Base-by-base conservation (phyloP, 2,113 vertebrate species). In the Lophochroa leadbeateri region DNA sequence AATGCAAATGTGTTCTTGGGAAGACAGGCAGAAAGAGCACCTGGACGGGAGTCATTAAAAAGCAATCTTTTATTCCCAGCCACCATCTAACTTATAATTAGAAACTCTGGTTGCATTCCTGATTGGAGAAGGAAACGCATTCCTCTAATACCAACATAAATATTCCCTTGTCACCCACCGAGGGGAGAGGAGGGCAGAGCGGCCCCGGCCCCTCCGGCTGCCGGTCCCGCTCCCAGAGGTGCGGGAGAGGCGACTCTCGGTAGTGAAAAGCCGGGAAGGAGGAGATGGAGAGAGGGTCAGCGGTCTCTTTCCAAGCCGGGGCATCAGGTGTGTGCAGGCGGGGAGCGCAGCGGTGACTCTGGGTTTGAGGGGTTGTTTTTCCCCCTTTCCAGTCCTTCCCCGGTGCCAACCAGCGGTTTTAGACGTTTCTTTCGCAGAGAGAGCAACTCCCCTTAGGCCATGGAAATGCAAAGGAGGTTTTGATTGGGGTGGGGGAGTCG, bases 61-160 rank as follows among this genome's bases (percentile, higher is more conserved):
- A 96, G 86, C 97, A 84, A 96, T 95, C 76, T 96, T 97, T 96
- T 93, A 97, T 97, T 96, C 94, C 81, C 91, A 87, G 90, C 92
- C 92, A 92, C 96, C 92, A 50, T 94, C 68, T 94, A 97, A 94
- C 95, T 96, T 97, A 95, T 97, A 96, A 96, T 96, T 97, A 97
- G 92, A 46, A 95, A 92, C 91, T 80, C 78, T 6, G 71, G 29
- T 58, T 57, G 94, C 95, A 95, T 96, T 96, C 97, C 96, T 96
- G 90, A 94, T 96, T 81, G 94, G 95, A 95, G 95, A 95, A 96
- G 95, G 88, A 89, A 95, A 35, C 70, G 78, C 96, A 95, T 96
- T 94, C 96, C 95, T 92, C 10, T 23, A 57, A 94, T 82, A n/a
- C 93, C 93, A 18, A 46, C 89, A 94, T 29, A 95, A 97, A 97